A percentile compares a stretch with the other conserved stretches of the same genome.
phyloP scores from a whole-genome alignment of 2,888 invertebrate species.

The Stictocephala bisonia region DNA sequence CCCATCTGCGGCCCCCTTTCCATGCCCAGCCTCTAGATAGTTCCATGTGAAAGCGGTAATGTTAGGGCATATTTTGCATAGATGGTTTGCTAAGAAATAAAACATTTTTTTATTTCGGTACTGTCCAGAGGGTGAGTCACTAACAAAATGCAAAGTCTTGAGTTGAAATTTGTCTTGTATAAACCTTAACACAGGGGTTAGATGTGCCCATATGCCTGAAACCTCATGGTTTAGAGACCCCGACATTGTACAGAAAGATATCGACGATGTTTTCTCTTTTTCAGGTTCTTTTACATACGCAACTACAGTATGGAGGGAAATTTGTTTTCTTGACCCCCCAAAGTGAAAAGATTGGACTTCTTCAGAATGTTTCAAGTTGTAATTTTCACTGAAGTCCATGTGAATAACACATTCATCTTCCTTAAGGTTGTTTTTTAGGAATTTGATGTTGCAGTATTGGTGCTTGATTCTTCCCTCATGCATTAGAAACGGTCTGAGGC shows the following conservation, averaged over 20 bases:
- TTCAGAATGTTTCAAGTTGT: not conserved
- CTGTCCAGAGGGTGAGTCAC: conserved; percentile 11
- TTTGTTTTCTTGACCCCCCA: conserved; percentile 14
- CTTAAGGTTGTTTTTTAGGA: not conserved
- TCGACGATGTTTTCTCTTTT: not conserved
- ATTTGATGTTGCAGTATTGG: not conserved
- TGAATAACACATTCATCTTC: not conserved
- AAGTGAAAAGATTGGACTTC: conserved; percentile 21
- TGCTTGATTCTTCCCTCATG: conserved; percentile 6
- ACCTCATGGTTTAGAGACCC: conserved; percentile 8
- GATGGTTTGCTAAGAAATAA: not conserved
- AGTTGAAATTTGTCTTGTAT: not conserved
- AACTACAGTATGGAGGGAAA: conserved; percentile 6
- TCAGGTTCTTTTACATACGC: conserved; percentile 5
- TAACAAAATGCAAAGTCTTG: conserved; percentile 5
- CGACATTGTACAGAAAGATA: not conserved
- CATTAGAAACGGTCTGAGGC: conserved; percentile 3
- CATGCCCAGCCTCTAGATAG: conserved; percentile 10
- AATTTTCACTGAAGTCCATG: conserved; percentile 25
- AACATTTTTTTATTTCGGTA: conserved; percentile 20
- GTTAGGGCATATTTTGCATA: not conserved
- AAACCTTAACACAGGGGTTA: not conserved
- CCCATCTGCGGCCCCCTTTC: conserved; percentile 5
- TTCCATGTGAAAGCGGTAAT: conserved; percentile 1
- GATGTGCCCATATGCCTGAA: conserved; percentile 14